Evolutionary conservation across 1,140 invertebrate genomes (phyloP), one percentile per base, ranked within the genome.

Genomic region (Pachyrhynchus sulphureomaculatus): DNA sequence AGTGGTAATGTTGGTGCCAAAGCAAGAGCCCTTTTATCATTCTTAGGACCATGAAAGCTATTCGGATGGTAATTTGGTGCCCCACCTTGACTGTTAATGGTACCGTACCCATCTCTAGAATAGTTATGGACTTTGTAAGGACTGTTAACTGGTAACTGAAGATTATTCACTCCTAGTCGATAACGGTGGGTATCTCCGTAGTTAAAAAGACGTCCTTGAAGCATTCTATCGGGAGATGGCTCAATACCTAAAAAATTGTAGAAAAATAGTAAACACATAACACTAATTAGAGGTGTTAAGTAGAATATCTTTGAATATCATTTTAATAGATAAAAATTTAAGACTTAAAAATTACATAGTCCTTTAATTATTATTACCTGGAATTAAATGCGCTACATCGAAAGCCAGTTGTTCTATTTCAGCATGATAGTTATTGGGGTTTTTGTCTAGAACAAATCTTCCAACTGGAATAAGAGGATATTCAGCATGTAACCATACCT

Each of bases 61-160:
- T 98, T 98, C 0, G 96, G 96, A 80, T 86, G 96, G 75, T 98
- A 98, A 78, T 97, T 97, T 1, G 96, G 96, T 10, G 89, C 88
- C 29, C 88, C 90, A 36, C 81, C 86, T 82, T 90, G 84, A 69
- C 87, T 88, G 54, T 84, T 80, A 68, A 80, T 75, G 9, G 80
- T 77, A 81, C 87, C 87, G 6, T 84, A 80, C 1, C 96, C 96
- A 79, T 98, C 95, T 32, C 95, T 84, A 70, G 91, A 88, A 68
- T 89, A 92, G 74, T 93, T 92, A 32, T 74, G 76, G 6, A n/a
- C n/a, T n/a, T n/a, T n/a, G n/a, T 32, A 89, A 0, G 92, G 90
- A 68, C 89, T 90, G 74, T 96, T 97, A 9, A 96, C 90, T 12
- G 93, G 88, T 45, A 97, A 80, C 71, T 93, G 91, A 18, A 86